Evolutionary conservation across 1,140 invertebrate genomes (phyloP), one percentile per base, ranked within the genome.

Genomic region (Apocrypta bakeri): DNA sequence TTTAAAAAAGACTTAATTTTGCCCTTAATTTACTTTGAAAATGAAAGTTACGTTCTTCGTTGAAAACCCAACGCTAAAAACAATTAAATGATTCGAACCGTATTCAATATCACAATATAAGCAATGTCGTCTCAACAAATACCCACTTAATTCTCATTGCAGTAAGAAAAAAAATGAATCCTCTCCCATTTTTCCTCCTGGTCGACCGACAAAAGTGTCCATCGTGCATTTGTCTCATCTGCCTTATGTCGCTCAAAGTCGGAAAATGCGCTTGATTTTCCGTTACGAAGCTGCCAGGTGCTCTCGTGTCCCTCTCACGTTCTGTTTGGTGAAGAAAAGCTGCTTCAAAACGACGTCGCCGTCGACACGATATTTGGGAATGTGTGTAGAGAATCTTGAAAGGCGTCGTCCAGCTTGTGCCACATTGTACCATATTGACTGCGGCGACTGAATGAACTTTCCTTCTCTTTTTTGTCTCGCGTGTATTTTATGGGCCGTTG

Each of bases 361-460:
- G 12, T 0, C 12, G 31, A 29, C 12, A 8, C 25, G 63, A 27
- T 66, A 66, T 66, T 37, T 31, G 31, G 31, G 68, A 33, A 37
- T 37, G 68, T 69, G 6, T 4, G 27, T 8, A 4, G 7, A 33
- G 14, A 24, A 21, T 33, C 27, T 71, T 71, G 68, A 31, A 33
- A 33, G 31, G 29, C 31, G 68, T 37, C 24, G 56, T 14, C 24
- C 12, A 56, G 33, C 8, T 1, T 12, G 17, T 25, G 27, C 8
- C 7, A 12, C 64, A 82, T 82, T 82, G 81, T 82, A 68, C 75
- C 81, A 64, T 78, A 82, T 82, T 82, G 81, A 82, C 81, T 82
- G 68, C 63, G 74, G 42, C n/a, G 68, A 40, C 21, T 31, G 73
- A 68, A 72, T 77, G 64, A 61, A 82, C 77, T 72, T 77, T 29